Percentiles rank a stretch among this genome's conserved stretches.
These are phyloP conservation scores for Catocala sponsa DNA, from an alignment of 2,888 invertebrate genomes.

Conservation along the genomic window DNA sequence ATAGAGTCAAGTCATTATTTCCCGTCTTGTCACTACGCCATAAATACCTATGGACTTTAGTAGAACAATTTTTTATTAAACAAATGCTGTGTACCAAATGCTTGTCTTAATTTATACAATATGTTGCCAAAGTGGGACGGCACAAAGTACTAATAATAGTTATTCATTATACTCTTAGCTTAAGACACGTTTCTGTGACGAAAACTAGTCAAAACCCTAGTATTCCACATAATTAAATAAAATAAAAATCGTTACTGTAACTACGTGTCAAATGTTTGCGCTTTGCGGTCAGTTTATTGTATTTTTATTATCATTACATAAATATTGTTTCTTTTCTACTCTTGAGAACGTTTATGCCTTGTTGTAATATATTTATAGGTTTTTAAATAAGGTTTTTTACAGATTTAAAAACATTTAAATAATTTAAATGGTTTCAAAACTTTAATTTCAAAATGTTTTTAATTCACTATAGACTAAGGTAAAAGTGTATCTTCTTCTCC, in stretches of 20 bases:
- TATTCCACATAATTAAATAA: conserved; percentile 49
- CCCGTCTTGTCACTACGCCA: too few species aligned
- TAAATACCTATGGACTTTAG: neutral
- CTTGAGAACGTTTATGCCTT: too few species aligned
- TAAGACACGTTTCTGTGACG: conserved; percentile 77
- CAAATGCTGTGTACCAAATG: conserved; percentile 14
- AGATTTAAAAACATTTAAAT: too few species aligned
- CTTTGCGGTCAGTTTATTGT: conserved; percentile 51
- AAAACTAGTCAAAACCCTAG: conserved; percentile 73
- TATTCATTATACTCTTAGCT: conserved; percentile 71
- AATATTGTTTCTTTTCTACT: too few species aligned
- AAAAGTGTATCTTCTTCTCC: too few species aligned
- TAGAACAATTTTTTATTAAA: neutral
- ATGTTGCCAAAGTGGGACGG: conserved; percentile 63
- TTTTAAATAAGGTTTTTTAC: too few species aligned
- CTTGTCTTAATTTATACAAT: conserved; percentile 12
- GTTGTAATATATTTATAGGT: too few species aligned
- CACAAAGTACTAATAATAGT: conserved; percentile 66
- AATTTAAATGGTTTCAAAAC: too few species aligned
- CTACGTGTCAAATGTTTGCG: conserved; percentile 59
- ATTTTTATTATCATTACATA: neutral
- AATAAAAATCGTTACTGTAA: conserved; percentile 49
- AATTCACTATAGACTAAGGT: too few species aligned
- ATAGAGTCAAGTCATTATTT: too few species aligned
- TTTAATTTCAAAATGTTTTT: too few species aligned